Evolutionary conservation across 2,797 vertebrate species (phyloP).

Genomic region (Ataeniobius toweri): DNA sequence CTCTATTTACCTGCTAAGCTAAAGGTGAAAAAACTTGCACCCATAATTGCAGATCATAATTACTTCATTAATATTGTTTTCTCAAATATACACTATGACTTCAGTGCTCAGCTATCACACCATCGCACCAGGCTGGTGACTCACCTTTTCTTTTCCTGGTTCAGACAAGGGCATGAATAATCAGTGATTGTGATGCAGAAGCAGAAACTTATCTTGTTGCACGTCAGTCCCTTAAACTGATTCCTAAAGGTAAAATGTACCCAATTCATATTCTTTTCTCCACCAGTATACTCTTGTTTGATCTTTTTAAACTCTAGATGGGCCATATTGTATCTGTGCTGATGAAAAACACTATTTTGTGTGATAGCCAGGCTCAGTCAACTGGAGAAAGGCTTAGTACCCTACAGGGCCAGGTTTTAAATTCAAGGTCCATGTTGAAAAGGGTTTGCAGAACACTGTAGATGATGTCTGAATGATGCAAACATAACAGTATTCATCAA

Average conservation of each 20-base stretch:
- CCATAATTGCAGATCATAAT: constrained; percentile 71
- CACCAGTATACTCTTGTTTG: constrained; percentile 29
- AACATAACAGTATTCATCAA: not conserved
- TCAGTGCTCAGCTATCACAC: constrained; percentile 43
- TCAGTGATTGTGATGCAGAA: constrained; percentile 64
- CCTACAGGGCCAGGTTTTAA: constrained; percentile 13
- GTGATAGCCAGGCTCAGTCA: constrained; percentile 33
- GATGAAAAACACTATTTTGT: constrained; percentile 33
- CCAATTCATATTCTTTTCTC: constrained; percentile 16
- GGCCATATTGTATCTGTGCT: constrained; percentile 16
- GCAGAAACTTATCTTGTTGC: constrained; percentile 50
- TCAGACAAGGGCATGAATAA: constrained; percentile 46
- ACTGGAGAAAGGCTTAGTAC: not conserved
- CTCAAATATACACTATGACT: constrained; percentile 20
- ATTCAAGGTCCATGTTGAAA: constrained; percentile 24
- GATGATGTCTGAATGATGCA: constrained; percentile 17
- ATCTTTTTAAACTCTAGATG: constrained; percentile 16
- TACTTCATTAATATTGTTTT: constrained; percentile 70
- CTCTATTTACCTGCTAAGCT: constrained; percentile 69
- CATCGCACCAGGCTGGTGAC: constrained; percentile 24
- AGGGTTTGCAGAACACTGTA: not conserved
- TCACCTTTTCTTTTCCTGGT: constrained; percentile 30
- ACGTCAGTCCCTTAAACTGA: constrained; percentile 44
- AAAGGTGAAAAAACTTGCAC: constrained; percentile 63
- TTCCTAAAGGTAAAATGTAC: constrained; percentile 61